Conservation (phyloP, 2,113 vertebrate genomes). For the Leptodactylus fuscus region DNA sequence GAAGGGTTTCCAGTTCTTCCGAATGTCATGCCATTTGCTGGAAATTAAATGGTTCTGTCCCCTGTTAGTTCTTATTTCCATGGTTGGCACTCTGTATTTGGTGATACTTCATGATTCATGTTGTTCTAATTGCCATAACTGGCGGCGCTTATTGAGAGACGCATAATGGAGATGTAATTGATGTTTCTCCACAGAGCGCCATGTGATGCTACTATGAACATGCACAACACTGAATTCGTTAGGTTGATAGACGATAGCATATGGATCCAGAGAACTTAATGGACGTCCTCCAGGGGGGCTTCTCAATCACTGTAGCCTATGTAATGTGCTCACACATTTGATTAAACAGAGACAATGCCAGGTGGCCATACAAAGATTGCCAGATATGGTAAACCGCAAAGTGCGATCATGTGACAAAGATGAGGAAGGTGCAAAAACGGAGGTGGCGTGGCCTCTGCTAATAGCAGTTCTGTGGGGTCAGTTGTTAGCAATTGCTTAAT, state of each 20-base stretch:
- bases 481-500: too few relatives aligned
- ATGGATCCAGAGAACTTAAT: too few relatives aligned
- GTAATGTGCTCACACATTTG: too few relatives aligned
- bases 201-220: not conserved
- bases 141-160: not conserved
- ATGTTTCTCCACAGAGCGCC: too few relatives aligned
- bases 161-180: conserved; percentile 18
- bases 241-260: too few relatives aligned
- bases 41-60: not conserved
- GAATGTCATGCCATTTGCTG: not conserved
- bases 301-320: too few relatives aligned
- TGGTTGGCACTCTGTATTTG: conserved; percentile 22
- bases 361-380: not conserved
- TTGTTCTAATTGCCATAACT: conserved; percentile 29
- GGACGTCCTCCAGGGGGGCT: too few relatives aligned
- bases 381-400: too few relatives aligned
- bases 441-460: not conserved
- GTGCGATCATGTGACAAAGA: too few relatives aligned
- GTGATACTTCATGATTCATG: conserved; percentile 11
- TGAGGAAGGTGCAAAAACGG: too few relatives aligned
- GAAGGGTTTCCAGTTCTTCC: not conserved
- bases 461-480: too few relatives aligned
- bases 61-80: not conserved
- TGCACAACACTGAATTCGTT: not conserved
- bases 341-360: too few relatives aligned